Evolutionary conservation across 1,140 invertebrate genomes (phyloP).

Genomic region (Aphis gossypii): DNA sequence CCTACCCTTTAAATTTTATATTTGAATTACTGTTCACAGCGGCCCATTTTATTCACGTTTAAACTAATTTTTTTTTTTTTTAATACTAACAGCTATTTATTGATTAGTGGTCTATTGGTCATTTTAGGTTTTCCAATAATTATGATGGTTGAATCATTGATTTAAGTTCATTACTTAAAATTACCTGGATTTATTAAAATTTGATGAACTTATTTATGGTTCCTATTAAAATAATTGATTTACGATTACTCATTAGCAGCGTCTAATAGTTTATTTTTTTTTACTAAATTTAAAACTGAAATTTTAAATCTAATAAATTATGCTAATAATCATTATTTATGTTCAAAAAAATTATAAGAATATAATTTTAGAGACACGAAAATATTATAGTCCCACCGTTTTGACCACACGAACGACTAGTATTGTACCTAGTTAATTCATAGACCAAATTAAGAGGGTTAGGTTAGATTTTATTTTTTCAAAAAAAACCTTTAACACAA

Average conservation of each 20-base stretch:
- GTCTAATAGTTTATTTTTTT: background rate
- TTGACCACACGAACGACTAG: no score
- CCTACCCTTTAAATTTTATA: background rate
- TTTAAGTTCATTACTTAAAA: background rate
- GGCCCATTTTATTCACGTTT: background rate
- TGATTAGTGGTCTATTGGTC: background rate
- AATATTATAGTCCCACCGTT: no score
- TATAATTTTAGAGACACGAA: background rate
- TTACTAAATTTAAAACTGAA: background rate
- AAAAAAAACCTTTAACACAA: no score
- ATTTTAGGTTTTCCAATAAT: background rate
- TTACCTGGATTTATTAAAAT: background rate
- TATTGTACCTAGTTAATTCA: background rate
- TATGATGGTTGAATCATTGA: background rate
- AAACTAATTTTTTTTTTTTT: no score
- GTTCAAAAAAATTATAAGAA: background rate
- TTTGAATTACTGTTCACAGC: background rate
- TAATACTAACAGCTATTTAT: background rate
- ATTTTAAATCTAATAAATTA: background rate
- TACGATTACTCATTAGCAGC: background rate
- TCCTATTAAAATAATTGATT: background rate
- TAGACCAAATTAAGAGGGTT: background rate
- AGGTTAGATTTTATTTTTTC: background rate
- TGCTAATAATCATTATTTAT: background rate
- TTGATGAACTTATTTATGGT: background rate